Conservation (phyloP, 2,113 vertebrate genomes). For the Martes martes region DNA sequence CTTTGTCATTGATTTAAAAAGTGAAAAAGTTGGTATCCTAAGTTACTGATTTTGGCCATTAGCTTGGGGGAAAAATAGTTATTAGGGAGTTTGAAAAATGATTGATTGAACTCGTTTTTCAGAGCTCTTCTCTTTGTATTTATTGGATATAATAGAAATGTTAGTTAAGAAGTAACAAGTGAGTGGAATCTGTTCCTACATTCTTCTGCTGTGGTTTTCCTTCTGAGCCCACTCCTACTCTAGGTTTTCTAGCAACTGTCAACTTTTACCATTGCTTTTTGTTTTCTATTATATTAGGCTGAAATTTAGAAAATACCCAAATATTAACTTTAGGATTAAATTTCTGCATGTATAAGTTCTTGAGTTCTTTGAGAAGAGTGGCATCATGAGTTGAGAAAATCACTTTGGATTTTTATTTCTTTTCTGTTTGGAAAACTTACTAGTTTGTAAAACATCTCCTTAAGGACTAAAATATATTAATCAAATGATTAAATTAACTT, state of each 20-base stretch:
- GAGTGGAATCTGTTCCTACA: background rate
- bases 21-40: background rate
- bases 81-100: background rate
- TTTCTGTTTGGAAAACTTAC: background rate
- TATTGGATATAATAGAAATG: background rate
- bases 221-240: background rate
- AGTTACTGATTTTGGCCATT: background rate
- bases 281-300: background rate
- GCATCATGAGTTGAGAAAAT: background rate
- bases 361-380: constrained; percentile 7
- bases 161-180: background rate
- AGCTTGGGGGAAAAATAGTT: background rate
- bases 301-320: background rate
- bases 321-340: background rate
- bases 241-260: background rate
- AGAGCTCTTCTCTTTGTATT: constrained; percentile 12
- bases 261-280: background rate
- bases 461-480: background rate
- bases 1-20: background rate
- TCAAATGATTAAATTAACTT: background rate
- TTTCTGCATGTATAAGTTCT: background rate
- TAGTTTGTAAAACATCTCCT: background rate
- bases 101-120: background rate
- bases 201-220: background rate
- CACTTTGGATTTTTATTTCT: background rate